These are phyloP conservation scores for Rhamnusium bicolor DNA, from an alignment of 2,888 invertebrate genomes.

Conservation along the genomic window DNA sequence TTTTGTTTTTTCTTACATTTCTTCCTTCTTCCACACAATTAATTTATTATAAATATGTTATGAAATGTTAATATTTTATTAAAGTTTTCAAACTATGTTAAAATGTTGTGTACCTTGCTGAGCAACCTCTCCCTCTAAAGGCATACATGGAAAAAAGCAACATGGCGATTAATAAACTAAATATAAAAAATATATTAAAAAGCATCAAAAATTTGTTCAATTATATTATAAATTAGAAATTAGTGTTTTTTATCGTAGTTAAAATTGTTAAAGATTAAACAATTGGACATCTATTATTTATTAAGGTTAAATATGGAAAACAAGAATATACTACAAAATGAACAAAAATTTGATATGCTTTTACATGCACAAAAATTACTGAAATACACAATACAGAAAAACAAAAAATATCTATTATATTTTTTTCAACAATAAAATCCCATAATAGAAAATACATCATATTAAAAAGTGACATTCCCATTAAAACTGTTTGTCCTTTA, in stretches of 20 bases:
- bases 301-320: slow-evolving; percentile 21
- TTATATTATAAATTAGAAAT: too few relatives aligned
- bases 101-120: slow-evolving; percentile 75
- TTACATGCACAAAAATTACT: slow-evolving; percentile 12
- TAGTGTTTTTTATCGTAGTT: too few relatives aligned
- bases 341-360: slow-evolving; percentile 32
- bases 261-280: too few relatives aligned
- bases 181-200: slow-evolving; percentile 25
- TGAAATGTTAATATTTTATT: slow-evolving; percentile 30
- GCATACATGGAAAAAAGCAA: slow-evolving; percentile 66
- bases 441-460: too few relatives aligned
- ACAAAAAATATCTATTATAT: background rate
- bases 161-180: slow-evolving; percentile 42
- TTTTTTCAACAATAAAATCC: too few relatives aligned
- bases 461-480: too few relatives aligned
- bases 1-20: too few relatives aligned
- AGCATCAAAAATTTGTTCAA: slow-evolving; percentile 36
- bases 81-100: slow-evolving; percentile 44
- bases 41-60: background rate
- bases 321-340: too few relatives aligned
- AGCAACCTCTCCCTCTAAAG: slow-evolving; percentile 77
- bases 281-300: background rate
- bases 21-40: background rate
- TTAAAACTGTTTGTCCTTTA: too few relatives aligned
- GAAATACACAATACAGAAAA: background rate